Conservation (phyloP, 2,888 invertebrate species). For the Tanypteryx hageni region DNA sequence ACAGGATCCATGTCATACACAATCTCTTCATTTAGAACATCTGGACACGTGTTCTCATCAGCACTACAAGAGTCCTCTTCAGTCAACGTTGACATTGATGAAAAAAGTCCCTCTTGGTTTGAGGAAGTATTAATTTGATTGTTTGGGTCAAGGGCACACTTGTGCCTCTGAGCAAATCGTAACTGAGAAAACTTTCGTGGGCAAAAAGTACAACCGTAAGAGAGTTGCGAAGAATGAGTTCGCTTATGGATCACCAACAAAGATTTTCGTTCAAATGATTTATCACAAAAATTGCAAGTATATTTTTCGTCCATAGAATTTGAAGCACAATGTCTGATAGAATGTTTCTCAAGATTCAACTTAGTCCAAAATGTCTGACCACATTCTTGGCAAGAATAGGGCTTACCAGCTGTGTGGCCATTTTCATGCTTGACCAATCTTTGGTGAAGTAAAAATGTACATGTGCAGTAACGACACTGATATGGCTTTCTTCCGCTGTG, state of each 20-base stretch:
- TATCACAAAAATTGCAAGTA: conserved; percentile 29
- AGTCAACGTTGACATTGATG: background rate
- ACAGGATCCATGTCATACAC: conserved; percentile 45
- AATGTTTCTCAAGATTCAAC: conserved; percentile 48
- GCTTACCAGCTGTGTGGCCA: conserved; percentile 44
- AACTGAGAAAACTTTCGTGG: conserved; percentile 45
- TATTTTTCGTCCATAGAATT: background rate
- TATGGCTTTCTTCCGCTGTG: conserved; percentile 46
- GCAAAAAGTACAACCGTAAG: conserved; percentile 43
- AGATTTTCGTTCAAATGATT: conserved; percentile 16
- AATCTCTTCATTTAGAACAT: conserved; percentile 48
- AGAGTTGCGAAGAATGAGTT: background rate
- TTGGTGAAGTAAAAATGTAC: conserved; percentile 56
- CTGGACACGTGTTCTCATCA: conserved; percentile 15
- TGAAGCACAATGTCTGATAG: background rate
- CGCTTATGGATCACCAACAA: conserved; percentile 35
- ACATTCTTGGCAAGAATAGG: conserved; percentile 24
- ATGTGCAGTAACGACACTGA: conserved; percentile 51
- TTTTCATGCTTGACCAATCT: conserved; percentile 54
- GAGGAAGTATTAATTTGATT: background rate
- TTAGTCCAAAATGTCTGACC: conserved; percentile 47
- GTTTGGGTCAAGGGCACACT: conserved; percentile 49
- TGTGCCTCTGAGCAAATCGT: conserved; percentile 10
- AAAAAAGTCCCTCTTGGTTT: background rate
- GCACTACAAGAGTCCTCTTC: background rate